phyloP scores from a whole-genome alignment of 1,140 invertebrate genomes.

The Semibalanus balanoides region DNA sequence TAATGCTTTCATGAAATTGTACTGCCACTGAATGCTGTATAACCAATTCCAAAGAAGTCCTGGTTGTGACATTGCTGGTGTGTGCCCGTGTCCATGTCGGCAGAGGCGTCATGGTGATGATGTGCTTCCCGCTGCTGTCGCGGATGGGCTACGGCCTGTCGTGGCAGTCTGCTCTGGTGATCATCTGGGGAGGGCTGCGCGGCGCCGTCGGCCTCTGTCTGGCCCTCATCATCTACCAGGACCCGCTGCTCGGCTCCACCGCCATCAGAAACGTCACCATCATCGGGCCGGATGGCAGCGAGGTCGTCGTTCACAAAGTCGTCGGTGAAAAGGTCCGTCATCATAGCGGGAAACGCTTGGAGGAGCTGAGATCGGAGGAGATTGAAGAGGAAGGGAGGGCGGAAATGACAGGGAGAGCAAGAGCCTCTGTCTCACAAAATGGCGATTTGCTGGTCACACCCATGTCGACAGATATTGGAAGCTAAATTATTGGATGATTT shows the following conservation, averaged over 20 bases:
- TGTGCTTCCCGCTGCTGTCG: slow-evolving; percentile 30
- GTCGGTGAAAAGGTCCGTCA: neutral
- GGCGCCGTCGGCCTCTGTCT: slow-evolving; percentile 35
- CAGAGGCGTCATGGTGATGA: slow-evolving; percentile 27
- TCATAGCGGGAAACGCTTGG: no score
- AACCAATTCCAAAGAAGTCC: no score
- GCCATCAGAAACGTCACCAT: neutral
- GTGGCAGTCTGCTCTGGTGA: slow-evolving; percentile 31
- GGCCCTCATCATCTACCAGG: slow-evolving; percentile 30
- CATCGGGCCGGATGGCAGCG: neutral
- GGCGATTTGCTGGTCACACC: no score
- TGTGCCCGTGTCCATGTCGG: slow-evolving; percentile 5
- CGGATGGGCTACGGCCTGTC: slow-evolving; percentile 32
- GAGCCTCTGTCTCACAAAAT: no score
- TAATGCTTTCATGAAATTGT: no score
- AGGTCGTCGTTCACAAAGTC: neutral
- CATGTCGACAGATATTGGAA: no score
- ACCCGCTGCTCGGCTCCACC: slow-evolving; percentile 22
- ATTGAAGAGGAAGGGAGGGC: no score
- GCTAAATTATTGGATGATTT: no score
- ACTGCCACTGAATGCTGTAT: no score
- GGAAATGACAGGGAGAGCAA: no score
- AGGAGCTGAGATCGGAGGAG: no score
- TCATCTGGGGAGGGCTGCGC: slow-evolving; percentile 35
- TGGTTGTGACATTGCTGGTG: no score